Evolutionary conservation across 1,140 invertebrate species (phyloP), one percentile per base, ranked within the genome.

Genomic region (Pararge aegeria): DNA sequence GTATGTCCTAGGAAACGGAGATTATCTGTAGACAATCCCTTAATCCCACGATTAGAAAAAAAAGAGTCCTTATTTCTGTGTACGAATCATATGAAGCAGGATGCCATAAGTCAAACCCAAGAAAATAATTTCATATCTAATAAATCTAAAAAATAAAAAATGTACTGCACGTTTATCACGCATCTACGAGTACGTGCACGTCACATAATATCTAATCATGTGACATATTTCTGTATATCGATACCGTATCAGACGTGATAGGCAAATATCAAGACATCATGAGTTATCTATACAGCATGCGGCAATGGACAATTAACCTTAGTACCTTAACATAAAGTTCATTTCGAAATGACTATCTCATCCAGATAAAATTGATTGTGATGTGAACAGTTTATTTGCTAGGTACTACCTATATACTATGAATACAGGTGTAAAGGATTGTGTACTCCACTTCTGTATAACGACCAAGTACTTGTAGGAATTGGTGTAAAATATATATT

Each of bases 191-290:
- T 12, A 42, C 38, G 38, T 42, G 34, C 34, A n/a, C 34, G 34
- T 38, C 34, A 38, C 13, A 18, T 6, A 18, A 18, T 42, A 42
- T 42, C 38, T 42, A 10, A 42, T 42, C 38, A 42, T 3, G 13
- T 42, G 38, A 42, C 38, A 42, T 42, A 42, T 42, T 42, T 42
- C 38, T 42, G 13, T 18, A 2, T 12, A 18, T 42, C 38, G 15
- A 42, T 42, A 42, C 38, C 38, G 5, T 42, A 42, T 42, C 38
- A 42, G 18, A 42, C 38, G 38, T 5, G 38, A 42, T 42, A 42
- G 38, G 38, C 38, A 42, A 42, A 42, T 42, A 42, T 42, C 38
- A 42, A 42, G 16, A 42, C 38, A 42, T 42, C 38, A 42, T 42
- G 13, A 15, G 0, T 18, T 42, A 42, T 42, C 38, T 16, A 16